Evolutionary conservation across 1,140 invertebrate genomes (phyloP).

Genomic region (Temnothorax longispinosus): DNA sequence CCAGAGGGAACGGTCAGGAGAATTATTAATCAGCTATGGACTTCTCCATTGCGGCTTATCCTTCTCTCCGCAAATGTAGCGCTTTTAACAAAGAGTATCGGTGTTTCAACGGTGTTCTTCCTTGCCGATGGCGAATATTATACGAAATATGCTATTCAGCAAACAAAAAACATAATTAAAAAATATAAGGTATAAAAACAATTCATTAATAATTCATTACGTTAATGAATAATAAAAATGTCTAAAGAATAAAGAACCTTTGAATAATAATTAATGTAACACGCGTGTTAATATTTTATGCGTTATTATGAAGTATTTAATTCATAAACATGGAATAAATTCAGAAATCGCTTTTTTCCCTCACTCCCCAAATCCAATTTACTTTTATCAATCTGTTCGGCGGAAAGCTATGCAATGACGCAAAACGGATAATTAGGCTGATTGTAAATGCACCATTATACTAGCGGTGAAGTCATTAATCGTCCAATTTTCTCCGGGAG

Average conservation of each 20-base stretch:
- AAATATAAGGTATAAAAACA: background rate
- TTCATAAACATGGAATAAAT: background rate
- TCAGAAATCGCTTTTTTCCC: background rate
- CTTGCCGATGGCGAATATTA: background rate
- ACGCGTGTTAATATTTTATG: background rate
- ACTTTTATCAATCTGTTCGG: background rate
- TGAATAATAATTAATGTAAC: background rate
- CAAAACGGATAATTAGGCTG: constrained; percentile 35
- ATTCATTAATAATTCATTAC: constrained; percentile 12
- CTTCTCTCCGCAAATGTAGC: constrained; percentile 33
- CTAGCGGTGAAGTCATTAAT: constrained; percentile 45
- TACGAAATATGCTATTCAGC: background rate
- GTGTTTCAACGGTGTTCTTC: constrained; percentile 24
- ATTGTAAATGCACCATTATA: constrained; percentile 50
- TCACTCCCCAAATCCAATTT: background rate
- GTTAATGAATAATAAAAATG: background rate
- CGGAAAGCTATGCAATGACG: background rate
- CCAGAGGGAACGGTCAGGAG: constrained; percentile 23
- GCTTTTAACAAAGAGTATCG: constrained; percentile 49
- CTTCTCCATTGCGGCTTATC: constrained; percentile 56
- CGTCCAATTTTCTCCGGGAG: constrained; percentile 63
- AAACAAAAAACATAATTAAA: constrained; percentile 2
- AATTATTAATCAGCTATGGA: constrained; percentile 45
- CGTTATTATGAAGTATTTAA: background rate
- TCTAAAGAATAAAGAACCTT: background rate